phyloP scores from a whole-genome alignment of 2,797 vertebrate genomes.

The Neopelma chrysocephalum region DNA sequence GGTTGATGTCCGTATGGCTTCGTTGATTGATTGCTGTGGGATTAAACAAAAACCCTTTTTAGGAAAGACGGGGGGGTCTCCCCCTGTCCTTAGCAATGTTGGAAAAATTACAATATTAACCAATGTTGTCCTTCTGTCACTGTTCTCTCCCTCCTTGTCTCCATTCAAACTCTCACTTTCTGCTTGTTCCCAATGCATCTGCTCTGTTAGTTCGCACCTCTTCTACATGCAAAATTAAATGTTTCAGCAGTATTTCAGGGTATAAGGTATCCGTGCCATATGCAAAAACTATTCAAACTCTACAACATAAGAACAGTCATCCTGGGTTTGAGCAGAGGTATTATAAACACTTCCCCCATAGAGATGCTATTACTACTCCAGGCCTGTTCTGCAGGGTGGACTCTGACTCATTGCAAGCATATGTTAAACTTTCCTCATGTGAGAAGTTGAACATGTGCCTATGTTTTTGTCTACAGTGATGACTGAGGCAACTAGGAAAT shows the following conservation, averaged over 20 bases:
- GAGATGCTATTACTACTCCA: conserved; percentile 33
- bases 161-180: conserved; percentile 3
- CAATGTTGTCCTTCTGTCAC: not conserved
- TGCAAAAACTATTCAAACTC: conserved; percentile 21
- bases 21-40: conserved; percentile 95
- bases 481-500: conserved; percentile 23
- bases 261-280: not conserved
- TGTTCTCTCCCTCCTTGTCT: not conserved
- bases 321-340: conserved; percentile 50
- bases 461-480: not conserved
- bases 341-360: conserved; percentile 38
- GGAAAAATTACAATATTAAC: conserved; percentile 36
- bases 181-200: not conserved
- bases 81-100: conserved; percentile 76
- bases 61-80: conserved; percentile 79
- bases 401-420: conserved; percentile 46
- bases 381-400: not conserved
- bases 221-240: not conserved
- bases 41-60: conserved; percentile 85
- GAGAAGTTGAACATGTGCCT: conserved; percentile 26
- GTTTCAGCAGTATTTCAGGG: conserved; percentile 24
- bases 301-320: conserved; percentile 36
- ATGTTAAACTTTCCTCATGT: conserved; percentile 29
- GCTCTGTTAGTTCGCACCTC: not conserved
- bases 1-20: conserved; percentile 96